phyloP scores from a whole-genome alignment of 2,113 vertebrate genomes.

The Rhabdomys dilectus region DNA sequence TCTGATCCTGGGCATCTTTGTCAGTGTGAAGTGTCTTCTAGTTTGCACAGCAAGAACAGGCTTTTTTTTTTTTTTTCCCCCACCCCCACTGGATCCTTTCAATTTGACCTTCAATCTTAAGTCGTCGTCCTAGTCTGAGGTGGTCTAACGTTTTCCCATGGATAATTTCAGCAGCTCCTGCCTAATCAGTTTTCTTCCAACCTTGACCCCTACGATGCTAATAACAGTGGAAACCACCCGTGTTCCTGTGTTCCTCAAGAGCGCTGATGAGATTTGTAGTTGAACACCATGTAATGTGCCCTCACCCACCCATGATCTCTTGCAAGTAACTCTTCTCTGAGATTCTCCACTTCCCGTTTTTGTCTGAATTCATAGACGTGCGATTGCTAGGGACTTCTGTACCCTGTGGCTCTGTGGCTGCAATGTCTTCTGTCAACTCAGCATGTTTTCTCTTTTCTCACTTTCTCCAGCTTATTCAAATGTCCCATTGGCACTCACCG shows the following conservation, averaged over 20 bases:
- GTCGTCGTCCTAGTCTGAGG: background rate
- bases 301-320: background rate
- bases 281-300: background rate
- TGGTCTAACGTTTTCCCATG: background rate
- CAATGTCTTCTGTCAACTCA: background rate
- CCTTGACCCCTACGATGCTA: background rate
- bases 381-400: background rate
- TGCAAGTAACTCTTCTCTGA: background rate
- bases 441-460: background rate
- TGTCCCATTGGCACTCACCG: background rate
- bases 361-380: background rate
- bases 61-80: background rate
- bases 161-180: background rate
- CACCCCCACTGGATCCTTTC: background rate
- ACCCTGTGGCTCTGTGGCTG: background rate
- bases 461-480: background rate
- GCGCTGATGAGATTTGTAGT: too few species aligned
- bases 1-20: background rate
- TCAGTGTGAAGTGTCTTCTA: background rate
- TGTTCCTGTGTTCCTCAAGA: background rate
- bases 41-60: background rate
- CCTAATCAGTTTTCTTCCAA: background rate
- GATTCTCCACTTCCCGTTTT: background rate
- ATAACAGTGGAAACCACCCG: background rate
- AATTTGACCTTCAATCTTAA: background rate